Evolutionary conservation across 2,888 invertebrate genomes (phyloP).

Genomic region (Torymus aiolomorphi): DNA sequence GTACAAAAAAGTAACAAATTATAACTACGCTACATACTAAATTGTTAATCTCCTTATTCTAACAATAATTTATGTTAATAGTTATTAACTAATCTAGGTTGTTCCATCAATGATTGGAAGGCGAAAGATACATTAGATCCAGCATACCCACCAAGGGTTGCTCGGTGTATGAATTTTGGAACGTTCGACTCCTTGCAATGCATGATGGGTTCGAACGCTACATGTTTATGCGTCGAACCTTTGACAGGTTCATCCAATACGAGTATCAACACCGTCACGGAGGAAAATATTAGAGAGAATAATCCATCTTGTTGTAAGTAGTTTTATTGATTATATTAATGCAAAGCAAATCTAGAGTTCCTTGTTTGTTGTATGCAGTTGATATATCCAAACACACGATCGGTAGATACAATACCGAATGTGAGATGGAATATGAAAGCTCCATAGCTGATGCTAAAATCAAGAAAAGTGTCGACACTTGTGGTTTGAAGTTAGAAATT

Average conservation of each 20-base stretch:
- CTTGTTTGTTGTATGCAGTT: slow-evolving; percentile 66
- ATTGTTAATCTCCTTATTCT: too few relatives aligned
- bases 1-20: too few relatives aligned
- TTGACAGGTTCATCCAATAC: slow-evolving; percentile 77
- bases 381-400: slow-evolving; percentile 71
- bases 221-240: slow-evolving; percentile 80
- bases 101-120: slow-evolving; percentile 78
- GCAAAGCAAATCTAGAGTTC: not conserved
- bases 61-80: too few relatives aligned
- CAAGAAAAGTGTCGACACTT: too few relatives aligned
- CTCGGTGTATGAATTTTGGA: slow-evolving; percentile 82
- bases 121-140: slow-evolving; percentile 74
- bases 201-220: slow-evolving; percentile 73
- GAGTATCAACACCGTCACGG: slow-evolving; percentile 67
- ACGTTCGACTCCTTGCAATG: slow-evolving; percentile 84
- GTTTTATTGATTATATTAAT: not conserved
- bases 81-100: slow-evolving; percentile 74
- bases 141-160: slow-evolving; percentile 74
- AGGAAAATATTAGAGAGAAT: slow-evolving; percentile 67
- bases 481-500: slow-evolving; percentile 39
- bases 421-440: slow-evolving; percentile 71
- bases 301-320: slow-evolving; percentile 75
- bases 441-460: slow-evolving; percentile 30
- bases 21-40: too few relatives aligned
- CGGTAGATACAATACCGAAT: slow-evolving; percentile 73